These are phyloP conservation scores for Propithecus deckenii DNA, from an alignment of 2,797 vertebrate species.

Conservation along the genomic window DNA sequence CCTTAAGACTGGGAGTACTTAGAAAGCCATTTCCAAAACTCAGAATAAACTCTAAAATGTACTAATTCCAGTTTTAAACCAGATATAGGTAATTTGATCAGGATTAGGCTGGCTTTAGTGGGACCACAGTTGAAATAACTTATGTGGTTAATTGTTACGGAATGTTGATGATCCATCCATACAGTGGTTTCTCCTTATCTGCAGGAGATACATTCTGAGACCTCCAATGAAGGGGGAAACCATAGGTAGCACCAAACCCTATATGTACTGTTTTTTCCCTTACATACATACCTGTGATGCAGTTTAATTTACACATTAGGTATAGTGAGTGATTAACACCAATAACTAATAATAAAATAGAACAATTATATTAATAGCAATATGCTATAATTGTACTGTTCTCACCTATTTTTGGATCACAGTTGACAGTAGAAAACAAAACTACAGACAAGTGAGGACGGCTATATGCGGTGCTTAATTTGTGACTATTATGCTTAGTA, in stretches of 20 bases:
- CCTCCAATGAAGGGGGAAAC: neutral
- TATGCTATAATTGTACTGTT: neutral
- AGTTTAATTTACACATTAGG: neutral
- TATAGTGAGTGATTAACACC: neutral
- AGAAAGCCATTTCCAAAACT: slow-evolving; percentile 4
- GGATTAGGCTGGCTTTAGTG: neutral
- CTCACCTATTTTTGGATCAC: neutral
- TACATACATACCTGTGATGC: neutral
- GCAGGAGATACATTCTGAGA: neutral
- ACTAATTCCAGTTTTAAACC: neutral
- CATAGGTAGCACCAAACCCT: neutral
- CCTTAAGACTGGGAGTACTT: neutral
- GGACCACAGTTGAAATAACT: neutral
- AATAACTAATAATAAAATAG: neutral
- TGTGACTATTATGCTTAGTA: neutral
- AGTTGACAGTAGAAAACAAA: neutral
- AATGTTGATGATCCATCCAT: neutral
- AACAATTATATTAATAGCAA: neutral
- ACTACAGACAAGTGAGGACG: neutral
- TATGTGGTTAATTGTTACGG: neutral
- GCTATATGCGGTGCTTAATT: neutral
- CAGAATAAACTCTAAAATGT: neutral
- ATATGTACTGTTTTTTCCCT: neutral
- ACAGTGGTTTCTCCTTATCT: neutral
- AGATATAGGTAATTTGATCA: neutral